Evolutionary conservation across 2,113 vertebrate genomes (phyloP), one percentile per base, ranked within the genome.

Genomic region (Chlamydotis undulata): DNA sequence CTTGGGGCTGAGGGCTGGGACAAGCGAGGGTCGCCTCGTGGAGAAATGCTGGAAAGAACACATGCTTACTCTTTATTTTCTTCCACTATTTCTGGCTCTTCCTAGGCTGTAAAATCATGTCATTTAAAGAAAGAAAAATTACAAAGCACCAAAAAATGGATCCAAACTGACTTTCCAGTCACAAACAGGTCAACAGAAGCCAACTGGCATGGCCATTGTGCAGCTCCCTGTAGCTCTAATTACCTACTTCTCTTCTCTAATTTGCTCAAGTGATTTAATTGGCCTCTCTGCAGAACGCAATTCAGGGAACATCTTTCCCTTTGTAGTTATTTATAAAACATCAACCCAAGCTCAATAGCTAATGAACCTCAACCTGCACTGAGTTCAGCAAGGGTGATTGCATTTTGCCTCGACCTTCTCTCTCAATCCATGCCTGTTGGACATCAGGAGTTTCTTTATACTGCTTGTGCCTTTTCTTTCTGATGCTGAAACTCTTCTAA

Each of bases 131-230:
- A 65, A 89, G 24, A 87, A 90, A 93, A 96, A 70, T 45, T 69
- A 68, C 0, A 4, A 96, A 94, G 55, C 33, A 93, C 35, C 65
- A 59, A 83, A 89, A 41, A 29, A n/a, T 35, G 23, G 33, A 82
- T 91, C 57, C 89, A 94, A 86, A 76, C 50, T 91, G 67, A 91
- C 71, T 95, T 97, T 97, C 80, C 85, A 93, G 77, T 95, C 80
- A 75, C 75, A 94, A 95, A 91, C 53, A 87, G 53, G 71, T 76
- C 89, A 87, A 37, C 49, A 67, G 21, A 91, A 96, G 91, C 76
- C 93, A 97, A 33, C 14, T 96, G 87, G 87, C 93, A 74, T 53
- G 37, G 18, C 18, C 14, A 50, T 43, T 63, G 16, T 59, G 33
- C 53, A 91, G 81, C 43, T 95, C 61, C 45, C 28, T 15, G 2